phyloP scores from a whole-genome alignment of 2,888 invertebrate genomes.

The Exocentrus adspersus region DNA sequence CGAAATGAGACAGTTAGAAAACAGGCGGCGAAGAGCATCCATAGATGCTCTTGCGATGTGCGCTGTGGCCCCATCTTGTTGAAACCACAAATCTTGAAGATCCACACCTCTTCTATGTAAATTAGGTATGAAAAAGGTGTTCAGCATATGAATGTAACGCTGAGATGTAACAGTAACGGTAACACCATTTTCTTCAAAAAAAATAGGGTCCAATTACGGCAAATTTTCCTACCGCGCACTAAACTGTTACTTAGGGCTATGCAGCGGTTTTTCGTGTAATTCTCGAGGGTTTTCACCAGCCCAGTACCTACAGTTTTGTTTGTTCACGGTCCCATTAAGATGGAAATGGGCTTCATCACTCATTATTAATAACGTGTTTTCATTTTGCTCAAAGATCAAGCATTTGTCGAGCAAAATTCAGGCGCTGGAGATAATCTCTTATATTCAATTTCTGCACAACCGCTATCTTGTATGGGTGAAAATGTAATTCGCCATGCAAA shows the following conservation, averaged over 20 bases:
- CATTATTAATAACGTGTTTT: constrained; percentile 13
- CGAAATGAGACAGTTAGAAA: constrained; percentile 19
- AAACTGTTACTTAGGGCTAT: constrained; percentile 31
- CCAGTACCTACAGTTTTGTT: constrained; percentile 39
- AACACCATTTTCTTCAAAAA: constrained; percentile 23
- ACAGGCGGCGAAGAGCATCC: constrained; percentile 10
- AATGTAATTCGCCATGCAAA: constrained; percentile 24
- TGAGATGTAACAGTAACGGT: constrained; percentile 25
- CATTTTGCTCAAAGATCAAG: constrained; percentile 1
- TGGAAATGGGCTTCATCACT: constrained; percentile 32
- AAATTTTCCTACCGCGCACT: constrained; percentile 21
- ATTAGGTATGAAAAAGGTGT: constrained; percentile 20
- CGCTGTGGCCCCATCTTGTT: neutral
- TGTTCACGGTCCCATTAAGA: constrained; percentile 28
- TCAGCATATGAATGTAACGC: constrained; percentile 19
- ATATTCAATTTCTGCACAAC: constrained; percentile 30
- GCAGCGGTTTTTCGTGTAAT: constrained; percentile 34
- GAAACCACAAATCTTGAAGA: constrained; percentile 11
- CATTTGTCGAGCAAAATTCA: constrained; percentile 9
- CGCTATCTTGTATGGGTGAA: constrained; percentile 29
- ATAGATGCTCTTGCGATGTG: neutral
- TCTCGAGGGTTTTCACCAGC: constrained; percentile 30
- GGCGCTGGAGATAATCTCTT: constrained; percentile 18
- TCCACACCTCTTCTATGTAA: constrained; percentile 18
- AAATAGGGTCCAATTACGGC: neutral